Percentiles rank a stretch among this genome's conserved stretches.
These are phyloP conservation scores for Champsocephalus esox DNA, from an alignment of 2,797 vertebrate genomes.

Conservation along the genomic window DNA sequence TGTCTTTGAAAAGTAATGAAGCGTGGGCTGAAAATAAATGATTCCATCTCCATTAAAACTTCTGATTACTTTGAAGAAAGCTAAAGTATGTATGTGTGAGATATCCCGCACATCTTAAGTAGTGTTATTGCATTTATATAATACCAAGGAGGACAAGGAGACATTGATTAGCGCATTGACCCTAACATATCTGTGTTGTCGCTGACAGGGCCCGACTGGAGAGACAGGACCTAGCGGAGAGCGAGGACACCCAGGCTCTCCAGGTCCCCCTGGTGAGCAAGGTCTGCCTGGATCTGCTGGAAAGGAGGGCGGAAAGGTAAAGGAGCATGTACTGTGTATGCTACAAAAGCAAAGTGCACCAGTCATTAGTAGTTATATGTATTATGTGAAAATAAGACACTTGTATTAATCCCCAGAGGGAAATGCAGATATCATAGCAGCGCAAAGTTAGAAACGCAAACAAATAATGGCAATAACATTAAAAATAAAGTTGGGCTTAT, in stretches of 20 bases:
- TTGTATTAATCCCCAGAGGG: no score
- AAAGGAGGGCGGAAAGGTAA: constrained; percentile 99
- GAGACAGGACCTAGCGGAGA: constrained; percentile 96
- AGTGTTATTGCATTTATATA: neutral
- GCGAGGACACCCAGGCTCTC: constrained; percentile 96
- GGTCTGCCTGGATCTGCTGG: constrained; percentile 97
- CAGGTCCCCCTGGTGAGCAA: constrained; percentile 97
- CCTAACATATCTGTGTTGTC: constrained; percentile 9
- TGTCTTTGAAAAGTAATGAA: constrained; percentile 18
- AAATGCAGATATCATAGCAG: no score
- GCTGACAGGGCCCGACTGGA: constrained; percentile 93
- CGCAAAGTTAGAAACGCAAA: no score
- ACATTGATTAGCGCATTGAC: neutral
- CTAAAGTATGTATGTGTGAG: neutral
- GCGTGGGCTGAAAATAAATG: constrained; percentile 20
- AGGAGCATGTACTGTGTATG: neutral
- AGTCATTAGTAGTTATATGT: neutral
- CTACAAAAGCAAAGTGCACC: neutral
- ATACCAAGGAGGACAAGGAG: neutral
- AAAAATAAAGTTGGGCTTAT: no score
- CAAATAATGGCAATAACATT: no score
- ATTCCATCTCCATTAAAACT: constrained; percentile 19
- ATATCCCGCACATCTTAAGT: neutral
- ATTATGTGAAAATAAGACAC: neutral
- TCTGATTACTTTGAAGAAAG: neutral